Conservation (phyloP, 2,113 vertebrate genomes). For the Dromaius novaehollandiae region DNA sequence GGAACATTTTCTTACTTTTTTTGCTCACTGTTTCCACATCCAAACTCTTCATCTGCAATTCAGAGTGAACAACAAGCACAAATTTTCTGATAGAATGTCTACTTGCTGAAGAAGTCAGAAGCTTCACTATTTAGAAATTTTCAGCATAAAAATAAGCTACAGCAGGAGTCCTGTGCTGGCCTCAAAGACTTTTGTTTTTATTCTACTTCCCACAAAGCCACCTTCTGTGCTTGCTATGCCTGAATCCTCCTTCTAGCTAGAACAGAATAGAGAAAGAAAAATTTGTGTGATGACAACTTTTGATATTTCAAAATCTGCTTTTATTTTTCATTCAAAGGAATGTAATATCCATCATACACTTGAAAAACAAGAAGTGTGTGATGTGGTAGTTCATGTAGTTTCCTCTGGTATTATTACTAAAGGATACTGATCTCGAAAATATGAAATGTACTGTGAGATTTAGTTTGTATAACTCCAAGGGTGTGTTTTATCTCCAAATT, state of each 20-base stretch:
- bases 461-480: neutral
- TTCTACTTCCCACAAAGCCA: neutral
- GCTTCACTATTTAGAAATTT: neutral
- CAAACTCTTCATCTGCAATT: neutral
- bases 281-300: neutral
- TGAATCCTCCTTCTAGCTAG: neutral
- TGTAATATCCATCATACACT: neutral
- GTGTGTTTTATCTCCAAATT: neutral
- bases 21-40: neutral
- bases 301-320: neutral
- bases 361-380: neutral
- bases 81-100: neutral
- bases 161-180: neutral
- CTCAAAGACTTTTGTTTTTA: neutral
- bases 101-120: neutral
- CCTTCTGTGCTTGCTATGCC: neutral
- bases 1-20: neutral
- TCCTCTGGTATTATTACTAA: neutral
- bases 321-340: conserved; percentile 3
- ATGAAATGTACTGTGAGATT: neutral
- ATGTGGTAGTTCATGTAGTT: neutral
- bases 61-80: neutral
- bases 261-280: neutral
- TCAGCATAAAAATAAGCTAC: neutral
- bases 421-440: neutral